These are phyloP conservation scores for Oxygymnocypris stewartii DNA, from an alignment of 2,113 vertebrate genomes.

Conservation along the genomic window DNA sequence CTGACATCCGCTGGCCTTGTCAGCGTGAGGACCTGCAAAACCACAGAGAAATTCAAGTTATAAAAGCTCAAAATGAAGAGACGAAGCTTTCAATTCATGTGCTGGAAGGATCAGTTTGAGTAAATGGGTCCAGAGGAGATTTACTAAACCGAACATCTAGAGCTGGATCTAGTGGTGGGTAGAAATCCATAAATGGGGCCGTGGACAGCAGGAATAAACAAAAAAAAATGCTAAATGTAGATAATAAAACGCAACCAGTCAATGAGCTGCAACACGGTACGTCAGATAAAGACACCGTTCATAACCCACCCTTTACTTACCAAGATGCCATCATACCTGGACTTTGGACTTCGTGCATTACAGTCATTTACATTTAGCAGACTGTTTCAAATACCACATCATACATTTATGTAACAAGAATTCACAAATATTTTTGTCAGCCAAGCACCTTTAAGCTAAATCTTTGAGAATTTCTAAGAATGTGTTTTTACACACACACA, in stretches of 20 bases:
- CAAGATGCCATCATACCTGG: not conserved
- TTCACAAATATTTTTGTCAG: not conserved
- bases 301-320: no score
- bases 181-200: not conserved
- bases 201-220: not conserved
- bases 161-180: not conserved
- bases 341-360: not conserved
- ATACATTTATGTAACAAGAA: not conserved
- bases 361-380: not conserved
- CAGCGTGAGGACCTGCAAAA: conserved; percentile 90
- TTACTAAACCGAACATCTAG: not conserved
- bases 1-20: conserved; percentile 98
- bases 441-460: not conserved
- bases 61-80: not conserved
- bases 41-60: not conserved
- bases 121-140: not conserved
- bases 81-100: not conserved
- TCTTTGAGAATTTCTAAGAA: no score
- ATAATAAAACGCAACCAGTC: not conserved
- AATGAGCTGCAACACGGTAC: not conserved
- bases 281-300: not conserved
- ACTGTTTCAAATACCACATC: not conserved
- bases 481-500: no score
- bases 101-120: not conserved
- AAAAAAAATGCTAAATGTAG: not conserved